Percentiles rank a stretch among this genome's conserved stretches.
phyloP scores from a whole-genome alignment of 2,797 vertebrate species.

The Bryconaethiops microstoma region DNA sequence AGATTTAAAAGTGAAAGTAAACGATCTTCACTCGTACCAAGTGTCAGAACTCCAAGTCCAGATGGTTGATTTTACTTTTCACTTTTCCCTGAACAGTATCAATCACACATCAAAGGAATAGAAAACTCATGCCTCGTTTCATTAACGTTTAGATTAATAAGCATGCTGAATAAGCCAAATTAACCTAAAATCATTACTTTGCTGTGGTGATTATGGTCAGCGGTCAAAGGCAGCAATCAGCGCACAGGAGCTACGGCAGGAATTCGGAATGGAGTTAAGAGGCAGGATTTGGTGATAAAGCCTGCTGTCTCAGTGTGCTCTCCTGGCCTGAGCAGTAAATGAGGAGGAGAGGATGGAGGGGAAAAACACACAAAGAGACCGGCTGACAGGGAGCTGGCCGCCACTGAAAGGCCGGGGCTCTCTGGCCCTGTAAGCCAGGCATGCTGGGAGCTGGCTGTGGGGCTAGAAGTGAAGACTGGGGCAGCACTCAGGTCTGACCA shows the following conservation, averaged over 20 bases:
- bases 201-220: background rate
- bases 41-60: background rate
- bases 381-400: slow-evolving; percentile 56
- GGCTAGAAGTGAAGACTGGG: slow-evolving; percentile 34
- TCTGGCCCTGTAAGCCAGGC: slow-evolving; percentile 33
- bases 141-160: background rate
- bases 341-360: slow-evolving; percentile 39
- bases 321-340: slow-evolving; percentile 37
- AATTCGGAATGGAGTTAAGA: background rate
- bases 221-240: background rate
- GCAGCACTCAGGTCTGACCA: slow-evolving; percentile 41
- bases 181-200: background rate
- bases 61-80: background rate
- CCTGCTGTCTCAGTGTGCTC: slow-evolving; percentile 10
- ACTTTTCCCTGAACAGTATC: background rate
- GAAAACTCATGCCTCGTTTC: background rate
- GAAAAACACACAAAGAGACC: slow-evolving; percentile 38
- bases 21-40: background rate
- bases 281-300: slow-evolving; percentile 5
- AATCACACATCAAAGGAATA: background rate
- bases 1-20: slow-evolving; percentile 5
- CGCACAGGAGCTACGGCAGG: background rate
- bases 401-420: slow-evolving; percentile 43
- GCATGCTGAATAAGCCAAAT: background rate
- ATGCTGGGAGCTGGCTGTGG: slow-evolving; percentile 54